Conservation (phyloP, 2,113 vertebrate species). For the Strix uralensis region DNA sequence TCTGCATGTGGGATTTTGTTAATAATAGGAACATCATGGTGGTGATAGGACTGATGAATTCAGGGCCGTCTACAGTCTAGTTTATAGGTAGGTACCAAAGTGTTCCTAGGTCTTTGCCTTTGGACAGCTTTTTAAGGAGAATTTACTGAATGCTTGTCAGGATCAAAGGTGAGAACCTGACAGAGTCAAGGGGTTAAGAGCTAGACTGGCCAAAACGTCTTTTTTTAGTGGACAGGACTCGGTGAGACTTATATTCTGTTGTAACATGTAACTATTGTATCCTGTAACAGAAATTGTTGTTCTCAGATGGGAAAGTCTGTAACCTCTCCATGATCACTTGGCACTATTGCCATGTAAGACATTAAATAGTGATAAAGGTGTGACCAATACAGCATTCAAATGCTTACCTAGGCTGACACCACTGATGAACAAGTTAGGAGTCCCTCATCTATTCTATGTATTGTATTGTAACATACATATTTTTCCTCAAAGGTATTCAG, state of each 20-base stretch:
- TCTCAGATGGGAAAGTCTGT: not conserved
- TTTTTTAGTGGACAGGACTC: not conserved
- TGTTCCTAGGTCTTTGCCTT: not conserved
- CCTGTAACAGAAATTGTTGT: not conserved
- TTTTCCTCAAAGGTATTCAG: not conserved
- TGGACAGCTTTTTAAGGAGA: not conserved
- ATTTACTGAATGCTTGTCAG: not conserved
- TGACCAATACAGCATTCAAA: not conserved
- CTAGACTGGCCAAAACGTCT: not conserved
- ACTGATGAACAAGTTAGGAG: not conserved
- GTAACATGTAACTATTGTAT: not conserved
- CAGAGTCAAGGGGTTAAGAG: not conserved
- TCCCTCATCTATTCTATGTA: not conserved
- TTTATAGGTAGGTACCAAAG: not conserved
- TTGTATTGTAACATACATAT: not conserved
- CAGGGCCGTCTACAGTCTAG: not conserved
- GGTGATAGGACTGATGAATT: not conserved
- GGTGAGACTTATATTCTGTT: not conserved
- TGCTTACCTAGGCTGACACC: not conserved
- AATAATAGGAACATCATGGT: not conserved
- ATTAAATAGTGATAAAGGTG: not conserved
- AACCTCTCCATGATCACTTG: not conserved
- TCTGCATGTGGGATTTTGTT: not conserved
- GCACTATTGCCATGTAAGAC: not conserved
- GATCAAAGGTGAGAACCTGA: not conserved